phyloP scores from a whole-genome alignment of 2,113 vertebrate species.

The Willisornis vidua region DNA sequence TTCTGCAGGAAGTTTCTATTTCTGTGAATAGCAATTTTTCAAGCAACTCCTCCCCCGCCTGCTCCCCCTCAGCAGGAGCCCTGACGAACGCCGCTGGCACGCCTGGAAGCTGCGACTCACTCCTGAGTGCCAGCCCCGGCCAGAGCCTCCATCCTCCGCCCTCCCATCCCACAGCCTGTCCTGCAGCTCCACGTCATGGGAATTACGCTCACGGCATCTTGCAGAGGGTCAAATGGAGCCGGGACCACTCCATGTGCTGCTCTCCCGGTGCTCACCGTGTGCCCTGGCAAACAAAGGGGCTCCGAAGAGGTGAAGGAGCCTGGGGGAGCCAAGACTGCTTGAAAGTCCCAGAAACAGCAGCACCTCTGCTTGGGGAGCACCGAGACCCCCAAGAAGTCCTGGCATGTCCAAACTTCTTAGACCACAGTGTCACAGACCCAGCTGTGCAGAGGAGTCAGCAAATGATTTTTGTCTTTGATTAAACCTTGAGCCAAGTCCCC shows the following conservation, averaged over 20 bases:
- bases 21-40: slow-evolving; percentile 40
- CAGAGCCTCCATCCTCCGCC: background rate
- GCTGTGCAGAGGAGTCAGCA: background rate
- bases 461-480: background rate
- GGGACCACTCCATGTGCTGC: accelerated
- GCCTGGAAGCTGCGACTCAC: slow-evolving; percentile 9
- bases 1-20: slow-evolving; percentile 51
- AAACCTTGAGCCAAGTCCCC: background rate
- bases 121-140: background rate
- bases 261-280: accelerated
- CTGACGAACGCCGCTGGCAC: slow-evolving; percentile 11
- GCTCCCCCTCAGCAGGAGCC: background rate
- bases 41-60: background rate
- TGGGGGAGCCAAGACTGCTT: accelerated
- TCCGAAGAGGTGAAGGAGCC: background rate
- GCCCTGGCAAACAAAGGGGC: accelerated
- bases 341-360: background rate
- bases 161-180: background rate
- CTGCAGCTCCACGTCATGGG: accelerated
- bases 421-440: background rate
- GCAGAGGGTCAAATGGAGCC: background rate
- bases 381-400: background rate
- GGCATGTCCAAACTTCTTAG: accelerated
- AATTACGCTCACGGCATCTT: accelerated
- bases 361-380: background rate